Conservation (phyloP, 2,888 invertebrate genomes). For the Heliconius hortense region DNA sequence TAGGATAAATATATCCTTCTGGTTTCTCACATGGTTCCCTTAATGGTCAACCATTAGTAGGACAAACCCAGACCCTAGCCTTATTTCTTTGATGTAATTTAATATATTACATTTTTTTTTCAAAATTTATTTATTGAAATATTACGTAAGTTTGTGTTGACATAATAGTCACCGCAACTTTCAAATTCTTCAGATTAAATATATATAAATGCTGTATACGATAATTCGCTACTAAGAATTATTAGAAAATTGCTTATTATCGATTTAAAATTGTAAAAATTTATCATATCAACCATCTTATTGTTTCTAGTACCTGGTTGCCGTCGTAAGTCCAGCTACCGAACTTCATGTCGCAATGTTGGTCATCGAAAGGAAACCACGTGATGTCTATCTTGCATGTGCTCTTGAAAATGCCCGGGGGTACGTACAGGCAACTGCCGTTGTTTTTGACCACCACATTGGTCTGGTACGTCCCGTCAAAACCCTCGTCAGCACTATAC, state of each 20-base stretch:
- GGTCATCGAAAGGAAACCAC: constrained; percentile 99
- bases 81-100: constrained; percentile 3
- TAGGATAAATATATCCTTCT: constrained; percentile 71
- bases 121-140: not conserved
- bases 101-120: not conserved
- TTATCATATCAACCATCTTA: not conserved
- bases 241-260: not conserved
- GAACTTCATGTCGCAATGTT: constrained; percentile 99
- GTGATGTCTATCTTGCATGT: constrained; percentile 99
- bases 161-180: not conserved
- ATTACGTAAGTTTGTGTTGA: not conserved
- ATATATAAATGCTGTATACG: not conserved
- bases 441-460: constrained; percentile 99
- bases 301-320: constrained; percentile 87
- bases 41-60: constrained; percentile 58
- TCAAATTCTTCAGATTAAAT: not conserved
- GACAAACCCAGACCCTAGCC: constrained; percentile 30
- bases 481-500: constrained; percentile 99
- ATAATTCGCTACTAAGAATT: constrained; percentile 1
- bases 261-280: not conserved
- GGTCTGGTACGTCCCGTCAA: constrained; percentile 99
- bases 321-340: constrained; percentile 99
- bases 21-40: constrained; percentile 90
- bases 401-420: constrained; percentile 99
- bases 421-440: constrained; percentile 99